Percentiles rank a stretch among this genome's conserved stretches.
Evolutionary conservation across 2,888 invertebrate genomes (phyloP).

Genomic region (Heteromurus nitidus): DNA sequence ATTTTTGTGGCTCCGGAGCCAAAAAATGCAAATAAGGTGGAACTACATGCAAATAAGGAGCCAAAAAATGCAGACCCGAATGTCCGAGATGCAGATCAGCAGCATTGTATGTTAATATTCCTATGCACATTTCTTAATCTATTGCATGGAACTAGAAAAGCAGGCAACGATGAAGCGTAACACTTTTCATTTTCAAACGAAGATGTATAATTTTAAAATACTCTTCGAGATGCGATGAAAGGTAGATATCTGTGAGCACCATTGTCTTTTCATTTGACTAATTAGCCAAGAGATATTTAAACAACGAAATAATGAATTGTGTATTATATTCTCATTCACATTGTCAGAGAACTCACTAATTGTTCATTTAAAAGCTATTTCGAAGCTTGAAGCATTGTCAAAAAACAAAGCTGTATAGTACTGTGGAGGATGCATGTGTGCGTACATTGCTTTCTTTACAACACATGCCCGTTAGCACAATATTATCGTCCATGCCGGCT

Average conservation of each 20-base stretch:
- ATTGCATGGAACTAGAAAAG: too few relatives aligned
- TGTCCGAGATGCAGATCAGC: not conserved
- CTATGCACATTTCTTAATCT: not conserved
- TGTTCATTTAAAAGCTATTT: not conserved
- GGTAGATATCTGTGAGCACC: not conserved
- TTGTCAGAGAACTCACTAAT: not conserved
- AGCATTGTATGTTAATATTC: not conserved
- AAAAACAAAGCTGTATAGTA: too few relatives aligned
- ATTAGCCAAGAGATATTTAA: slow-evolving; percentile 8
- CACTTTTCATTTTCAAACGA: slow-evolving; percentile 7
- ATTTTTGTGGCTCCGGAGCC: not conserved
- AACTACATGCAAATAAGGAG: too few relatives aligned
- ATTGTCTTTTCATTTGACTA: slow-evolving; percentile 3
- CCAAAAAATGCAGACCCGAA: not conserved
- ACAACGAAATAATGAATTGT: slow-evolving; percentile 4
- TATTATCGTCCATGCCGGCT: too few relatives aligned
- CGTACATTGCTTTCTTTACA: too few relatives aligned
- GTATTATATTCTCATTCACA: slow-evolving; percentile 5
- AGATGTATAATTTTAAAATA: not conserved
- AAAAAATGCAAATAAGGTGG: too few relatives aligned
- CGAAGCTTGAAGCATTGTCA: too few relatives aligned
- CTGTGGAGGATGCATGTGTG: too few relatives aligned
- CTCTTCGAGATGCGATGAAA: not conserved
- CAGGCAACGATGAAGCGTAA: slow-evolving; percentile 1
- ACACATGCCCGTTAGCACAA: too few relatives aligned